These are phyloP conservation scores for Poecilus cupreus DNA, from an alignment of 2,888 invertebrate genomes.

Conservation along the genomic window DNA sequence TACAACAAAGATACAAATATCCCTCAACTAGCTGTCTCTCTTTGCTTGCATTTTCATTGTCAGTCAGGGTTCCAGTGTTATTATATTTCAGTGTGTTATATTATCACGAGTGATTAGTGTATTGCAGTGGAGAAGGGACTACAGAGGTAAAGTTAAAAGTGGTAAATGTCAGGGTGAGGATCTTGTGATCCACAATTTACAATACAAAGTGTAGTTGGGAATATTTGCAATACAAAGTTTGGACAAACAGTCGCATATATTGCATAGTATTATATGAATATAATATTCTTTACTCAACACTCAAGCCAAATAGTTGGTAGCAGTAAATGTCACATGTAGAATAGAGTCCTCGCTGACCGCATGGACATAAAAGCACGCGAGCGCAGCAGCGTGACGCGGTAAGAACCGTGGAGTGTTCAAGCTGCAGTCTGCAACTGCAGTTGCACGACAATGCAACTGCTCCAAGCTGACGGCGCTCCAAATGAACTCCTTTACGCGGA, in stretches of 20 bases:
- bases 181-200: too few relatives aligned
- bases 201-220: background rate
- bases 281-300: background rate
- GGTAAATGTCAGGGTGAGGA: too few relatives aligned
- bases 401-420: too few relatives aligned
- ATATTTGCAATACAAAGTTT: background rate
- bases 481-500: constrained; percentile 33
- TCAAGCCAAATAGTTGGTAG: background rate
- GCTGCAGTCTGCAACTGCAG: background rate
- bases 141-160: too few relatives aligned
- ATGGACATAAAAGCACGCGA: background rate
- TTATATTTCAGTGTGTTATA: too few relatives aligned
- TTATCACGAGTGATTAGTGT: too few relatives aligned
- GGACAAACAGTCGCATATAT: background rate
- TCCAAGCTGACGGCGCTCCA: background rate
- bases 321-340: constrained; percentile 10
- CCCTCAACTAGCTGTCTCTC: too few relatives aligned
- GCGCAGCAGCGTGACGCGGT: background rate
- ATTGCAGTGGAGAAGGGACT: too few relatives aligned
- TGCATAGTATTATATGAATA: background rate
- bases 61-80: too few relatives aligned
- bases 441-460: background rate
- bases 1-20: too few relatives aligned
- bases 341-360: constrained; percentile 18
- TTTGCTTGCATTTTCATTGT: too few relatives aligned